A percentile compares a stretch with the other conserved stretches of the same genome.
These are phyloP conservation scores for Callyntrura guangdongensis DNA, from an alignment of 2,888 invertebrate genomes.

Conservation along the genomic window DNA sequence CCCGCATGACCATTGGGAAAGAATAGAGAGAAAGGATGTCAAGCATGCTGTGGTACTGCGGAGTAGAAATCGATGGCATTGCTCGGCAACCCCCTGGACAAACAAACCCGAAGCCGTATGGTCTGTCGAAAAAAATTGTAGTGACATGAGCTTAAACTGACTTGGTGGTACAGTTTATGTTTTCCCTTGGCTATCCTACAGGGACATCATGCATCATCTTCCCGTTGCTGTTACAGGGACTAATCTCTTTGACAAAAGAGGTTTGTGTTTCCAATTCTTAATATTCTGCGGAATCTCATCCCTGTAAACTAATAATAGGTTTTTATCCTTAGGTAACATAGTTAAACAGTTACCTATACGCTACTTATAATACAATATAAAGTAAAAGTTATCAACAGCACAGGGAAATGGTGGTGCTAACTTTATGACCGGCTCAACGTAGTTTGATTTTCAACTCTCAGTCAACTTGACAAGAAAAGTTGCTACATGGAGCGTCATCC, in stretches of 20 bases:
- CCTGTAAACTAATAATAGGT: too few species aligned
- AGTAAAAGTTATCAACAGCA: too few species aligned
- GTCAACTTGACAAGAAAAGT: too few species aligned
- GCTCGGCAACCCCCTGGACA: conserved; percentile 68
- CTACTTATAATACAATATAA: too few species aligned
- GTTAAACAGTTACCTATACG: too few species aligned
- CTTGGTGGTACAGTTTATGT: not conserved
- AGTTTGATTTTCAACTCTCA: not conserved
- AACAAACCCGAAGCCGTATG: conserved; percentile 13
- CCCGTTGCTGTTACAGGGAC: too few species aligned
- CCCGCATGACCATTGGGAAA: not conserved
- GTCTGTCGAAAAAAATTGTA: not conserved
- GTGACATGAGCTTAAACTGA: not conserved
- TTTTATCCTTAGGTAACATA: not conserved
- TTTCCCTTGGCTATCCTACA: too few species aligned
- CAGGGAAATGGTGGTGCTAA: not conserved
- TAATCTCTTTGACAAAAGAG: not conserved
- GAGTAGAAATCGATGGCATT: conserved; percentile 68
- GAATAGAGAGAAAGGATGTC: not conserved
- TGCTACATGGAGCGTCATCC: not conserved
- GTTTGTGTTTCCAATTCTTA: not conserved
- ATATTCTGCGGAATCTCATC: not conserved
- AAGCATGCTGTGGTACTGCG: not conserved
- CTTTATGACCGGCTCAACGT: too few species aligned
- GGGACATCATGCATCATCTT: too few species aligned